phyloP scores from a whole-genome alignment of 1,140 invertebrate species.

The Melitaea cinxia region DNA sequence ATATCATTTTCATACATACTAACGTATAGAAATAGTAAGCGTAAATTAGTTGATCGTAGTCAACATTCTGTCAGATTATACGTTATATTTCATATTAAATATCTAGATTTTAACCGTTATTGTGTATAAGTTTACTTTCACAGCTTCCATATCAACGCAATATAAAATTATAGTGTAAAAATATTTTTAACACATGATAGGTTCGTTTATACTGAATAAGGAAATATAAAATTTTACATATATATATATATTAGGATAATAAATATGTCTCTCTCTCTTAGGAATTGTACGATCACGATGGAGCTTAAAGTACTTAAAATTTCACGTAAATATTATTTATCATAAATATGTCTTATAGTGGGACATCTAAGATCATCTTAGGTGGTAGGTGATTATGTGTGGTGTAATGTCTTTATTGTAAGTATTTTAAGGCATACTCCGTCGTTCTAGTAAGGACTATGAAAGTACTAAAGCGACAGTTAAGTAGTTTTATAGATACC shows the following conservation, averaged over 20 bases:
- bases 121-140: conserved; percentile 29
- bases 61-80: conserved; percentile 42
- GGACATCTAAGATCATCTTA: conserved; percentile 6
- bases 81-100: conserved; percentile 35
- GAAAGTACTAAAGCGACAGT: neutral
- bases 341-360: conserved; percentile 18
- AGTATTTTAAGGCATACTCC: conserved; percentile 21
- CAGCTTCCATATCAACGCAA: conserved; percentile 35
- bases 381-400: conserved; percentile 3
- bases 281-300: conserved; percentile 57
- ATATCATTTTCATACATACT: conserved; percentile 59
- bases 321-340: conserved; percentile 17
- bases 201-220: conserved; percentile 39
- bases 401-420: conserved; percentile 13
- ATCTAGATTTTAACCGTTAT: conserved; percentile 33
- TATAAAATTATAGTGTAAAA: conserved; percentile 65
- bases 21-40: conserved; percentile 78
- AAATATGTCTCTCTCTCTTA: conserved; percentile 62
- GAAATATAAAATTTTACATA: conserved; percentile 42
- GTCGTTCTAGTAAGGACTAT: conserved; percentile 10
- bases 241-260: conserved; percentile 32
- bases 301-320: conserved; percentile 35
- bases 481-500: conserved; percentile 11
- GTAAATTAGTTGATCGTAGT: conserved; percentile 67
- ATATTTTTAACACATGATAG: conserved; percentile 54